Percentiles rank a stretch among this genome's conserved stretches.
These are phyloP conservation scores for Dendrophyllia cribrosa DNA, from an alignment of 64 coral and sea anemone genomes.

Conservation along the genomic window DNA sequence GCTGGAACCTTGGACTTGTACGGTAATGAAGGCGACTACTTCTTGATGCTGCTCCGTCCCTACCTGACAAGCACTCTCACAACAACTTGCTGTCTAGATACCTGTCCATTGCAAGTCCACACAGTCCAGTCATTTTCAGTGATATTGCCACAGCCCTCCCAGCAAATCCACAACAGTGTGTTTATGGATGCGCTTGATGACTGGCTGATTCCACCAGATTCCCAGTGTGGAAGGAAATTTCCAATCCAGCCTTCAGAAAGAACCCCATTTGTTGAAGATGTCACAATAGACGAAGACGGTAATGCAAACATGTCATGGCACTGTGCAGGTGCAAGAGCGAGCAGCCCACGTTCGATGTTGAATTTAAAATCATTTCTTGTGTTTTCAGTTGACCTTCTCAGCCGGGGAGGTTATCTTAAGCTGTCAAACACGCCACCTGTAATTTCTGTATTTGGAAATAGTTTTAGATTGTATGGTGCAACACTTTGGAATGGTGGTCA, in stretches of 20 bases:
- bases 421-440: not conserved
- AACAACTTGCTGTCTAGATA: conserved; percentile 10
- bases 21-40: conserved; percentile 55
- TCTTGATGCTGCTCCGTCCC: not conserved
- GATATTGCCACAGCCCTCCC: not conserved
- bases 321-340: conserved; percentile 12
- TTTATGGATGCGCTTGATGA: conserved; percentile 14
- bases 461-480: conserved; percentile 15
- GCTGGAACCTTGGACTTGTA: conserved; percentile 41
- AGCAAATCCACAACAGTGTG: not conserved
- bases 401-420: conserved; percentile 35
- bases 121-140: not conserved
- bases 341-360: not conserved
- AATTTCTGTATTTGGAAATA: conserved; percentile 11
- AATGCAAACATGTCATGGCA: conserved; percentile 19
- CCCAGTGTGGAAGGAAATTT: conserved; percentile 26
- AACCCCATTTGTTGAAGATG: conserved; percentile 1
- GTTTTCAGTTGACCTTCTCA: conserved; percentile 77
- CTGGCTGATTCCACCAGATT: conserved; percentile 22
- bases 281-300: conserved; percentile 32
- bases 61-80: conserved; percentile 19
- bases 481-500: conserved; percentile 58
- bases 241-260: not conserved
- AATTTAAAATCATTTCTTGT: conserved; percentile 72
- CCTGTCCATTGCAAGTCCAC: not conserved